Evolutionary conservation across 2,888 invertebrate genomes (phyloP), one percentile per base, ranked within the genome.

Genomic region (Andrena flavipes): DNA sequence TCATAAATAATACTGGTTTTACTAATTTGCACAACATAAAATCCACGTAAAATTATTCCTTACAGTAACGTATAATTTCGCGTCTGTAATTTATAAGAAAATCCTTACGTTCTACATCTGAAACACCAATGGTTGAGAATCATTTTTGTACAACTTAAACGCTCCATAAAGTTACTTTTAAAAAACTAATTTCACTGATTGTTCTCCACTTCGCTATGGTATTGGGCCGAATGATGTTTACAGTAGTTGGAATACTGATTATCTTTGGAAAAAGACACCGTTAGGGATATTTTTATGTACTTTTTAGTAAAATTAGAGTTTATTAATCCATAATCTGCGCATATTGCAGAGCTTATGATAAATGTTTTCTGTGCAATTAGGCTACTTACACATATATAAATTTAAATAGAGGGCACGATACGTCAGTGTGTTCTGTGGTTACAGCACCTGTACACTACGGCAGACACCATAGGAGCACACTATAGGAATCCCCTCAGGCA

Each of bases 401-500:
- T 64, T 82, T 84, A 70, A 85, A 87, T 91, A 91, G 90, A 90
- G 87, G 85, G 91, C 91, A 88, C 90, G 88, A 90, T 90, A 89
- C 91, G 91, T 87, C 89, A 93, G 91, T 91, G 91, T 92, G 88
- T 92, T 92, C 87, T 92, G 95, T 96, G 96, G 96, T 96, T 96
- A 94, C 96, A 96, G 96, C 96, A 96, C 96, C 96, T 96, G 96
- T 96, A 96, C 88, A 92, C 90, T 90, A 91, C 92, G 88, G 94
- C 94, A 93, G 96, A 96, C 95, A 95, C 96, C 95, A 91, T 93
- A 92, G 93, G 90, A 92, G 95, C 96, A 95, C 96, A 95, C 95
- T 96, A 96, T 95, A 96, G 96, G 95, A 96, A 96, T 94, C 96
- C 96, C 95, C 95, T 96, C 96, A 96, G 96, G 96, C 96, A 96